Percentiles rank a stretch among this genome's conserved stretches.
Evolutionary conservation across 2,888 invertebrate species (phyloP).

Genomic region (Agriopis marginaria): DNA sequence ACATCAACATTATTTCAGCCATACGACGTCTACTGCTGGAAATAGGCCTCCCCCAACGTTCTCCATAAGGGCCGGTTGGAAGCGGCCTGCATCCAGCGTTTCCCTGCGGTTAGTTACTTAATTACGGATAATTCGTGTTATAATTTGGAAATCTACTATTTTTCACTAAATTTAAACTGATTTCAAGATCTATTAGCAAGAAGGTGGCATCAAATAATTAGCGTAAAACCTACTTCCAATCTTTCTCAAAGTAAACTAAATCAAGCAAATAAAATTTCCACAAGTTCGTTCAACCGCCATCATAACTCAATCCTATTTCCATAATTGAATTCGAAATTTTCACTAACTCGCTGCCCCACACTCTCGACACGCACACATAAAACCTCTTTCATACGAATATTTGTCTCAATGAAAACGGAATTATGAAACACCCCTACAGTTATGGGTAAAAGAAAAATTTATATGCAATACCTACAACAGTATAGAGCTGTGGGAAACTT

Average conservation of each 20-base stretch:
- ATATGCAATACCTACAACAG: slow-evolving; percentile 63
- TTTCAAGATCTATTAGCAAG: no score
- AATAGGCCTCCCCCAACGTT: no score
- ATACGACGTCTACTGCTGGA: no score
- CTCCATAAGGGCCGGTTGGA: no score
- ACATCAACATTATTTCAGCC: no score
- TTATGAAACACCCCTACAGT: slow-evolving; percentile 72
- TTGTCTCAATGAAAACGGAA: slow-evolving; percentile 84
- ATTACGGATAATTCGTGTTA: no score
- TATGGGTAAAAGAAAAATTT: slow-evolving; percentile 71
- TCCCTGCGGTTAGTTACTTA: no score
- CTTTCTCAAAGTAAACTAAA: slow-evolving; percentile 10
- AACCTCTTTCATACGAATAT: slow-evolving; percentile 78
- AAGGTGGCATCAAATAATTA: background rate
- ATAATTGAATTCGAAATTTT: slow-evolving; percentile 60
- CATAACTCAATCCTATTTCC: slow-evolving; percentile 49
- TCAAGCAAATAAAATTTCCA: slow-evolving; percentile 15
- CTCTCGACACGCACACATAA: slow-evolving; percentile 67
- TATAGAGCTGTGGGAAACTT: slow-evolving; percentile 7
- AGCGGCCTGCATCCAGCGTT: no score
- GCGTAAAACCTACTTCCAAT: background rate
- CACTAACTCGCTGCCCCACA: slow-evolving; percentile 62
- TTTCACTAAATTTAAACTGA: no score
- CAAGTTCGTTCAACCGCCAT: slow-evolving; percentile 36
- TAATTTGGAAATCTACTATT: no score